Percentiles rank a stretch among this genome's conserved stretches.
These are phyloP conservation scores for Anastrepha obliqua DNA, from an alignment of 1,140 invertebrate species.

Conservation along the genomic window DNA sequence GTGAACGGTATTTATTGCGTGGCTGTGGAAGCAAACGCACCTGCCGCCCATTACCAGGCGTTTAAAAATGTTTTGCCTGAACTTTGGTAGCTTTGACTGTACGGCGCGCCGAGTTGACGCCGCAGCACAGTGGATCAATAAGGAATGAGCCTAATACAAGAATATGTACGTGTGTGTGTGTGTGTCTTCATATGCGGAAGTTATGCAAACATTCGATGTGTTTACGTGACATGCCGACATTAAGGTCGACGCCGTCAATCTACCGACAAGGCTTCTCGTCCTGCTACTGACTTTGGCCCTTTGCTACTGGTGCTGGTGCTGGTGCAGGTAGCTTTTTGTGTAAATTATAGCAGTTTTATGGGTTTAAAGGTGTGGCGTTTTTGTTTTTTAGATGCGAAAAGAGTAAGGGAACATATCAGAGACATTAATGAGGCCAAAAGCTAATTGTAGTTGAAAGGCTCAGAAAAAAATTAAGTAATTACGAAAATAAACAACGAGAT, in stretches of 20 bases:
- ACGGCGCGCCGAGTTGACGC: too few relatives aligned
- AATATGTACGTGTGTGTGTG: too few relatives aligned
- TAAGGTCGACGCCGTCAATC: constrained; percentile 15
- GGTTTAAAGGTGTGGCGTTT: background rate
- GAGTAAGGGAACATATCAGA: background rate
- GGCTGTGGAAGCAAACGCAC: too few relatives aligned
- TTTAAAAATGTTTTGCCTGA: too few relatives aligned
- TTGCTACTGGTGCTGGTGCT: background rate
- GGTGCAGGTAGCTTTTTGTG: background rate
- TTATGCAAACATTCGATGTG: background rate
- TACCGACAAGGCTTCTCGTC: background rate
- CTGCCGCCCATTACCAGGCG: too few relatives aligned
- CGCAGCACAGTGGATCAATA: too few relatives aligned
- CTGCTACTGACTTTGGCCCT: background rate
- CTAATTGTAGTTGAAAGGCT: background rate
- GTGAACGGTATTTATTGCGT: too few relatives aligned
- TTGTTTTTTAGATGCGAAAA: background rate
- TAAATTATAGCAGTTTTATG: background rate
- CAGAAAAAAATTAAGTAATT: too few relatives aligned
- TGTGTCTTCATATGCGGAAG: background rate
- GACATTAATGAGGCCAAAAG: background rate
- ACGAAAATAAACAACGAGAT: too few relatives aligned
- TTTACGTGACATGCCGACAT: constrained; percentile 31
- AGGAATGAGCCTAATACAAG: too few relatives aligned
- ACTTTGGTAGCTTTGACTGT: too few relatives aligned